These are phyloP conservation scores for Nephrocerus scutellatus DNA, from an alignment of 2,888 invertebrate species.

Conservation along the genomic window DNA sequence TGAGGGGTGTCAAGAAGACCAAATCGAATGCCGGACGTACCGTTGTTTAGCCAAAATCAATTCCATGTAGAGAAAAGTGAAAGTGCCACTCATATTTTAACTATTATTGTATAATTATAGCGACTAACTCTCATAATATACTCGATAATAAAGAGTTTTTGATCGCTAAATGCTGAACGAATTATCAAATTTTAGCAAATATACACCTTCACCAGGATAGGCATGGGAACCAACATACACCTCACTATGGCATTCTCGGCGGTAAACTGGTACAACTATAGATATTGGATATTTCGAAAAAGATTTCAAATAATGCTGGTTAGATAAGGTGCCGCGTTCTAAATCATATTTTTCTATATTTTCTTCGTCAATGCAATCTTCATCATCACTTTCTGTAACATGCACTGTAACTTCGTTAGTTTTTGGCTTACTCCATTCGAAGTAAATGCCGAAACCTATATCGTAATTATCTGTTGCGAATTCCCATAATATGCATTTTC, in stretches of 20 bases:
- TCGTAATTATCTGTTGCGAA: conserved; percentile 98
- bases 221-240: conserved; percentile 96
- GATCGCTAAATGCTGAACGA: conserved; percentile 98
- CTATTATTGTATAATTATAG: too few relatives aligned
- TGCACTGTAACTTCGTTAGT: conserved; percentile 82
- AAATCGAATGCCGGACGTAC: too few relatives aligned
- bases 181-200: conserved; percentile 98
- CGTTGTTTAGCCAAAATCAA: too few relatives aligned
- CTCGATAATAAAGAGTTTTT: conserved; percentile 97
- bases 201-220: conserved; percentile 96
- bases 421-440: conserved; percentile 91
- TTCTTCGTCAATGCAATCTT: conserved; percentile 52
- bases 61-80: too few relatives aligned
- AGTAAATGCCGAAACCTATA: conserved; percentile 95
- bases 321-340: conserved; percentile 52
- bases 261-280: conserved; percentile 88
- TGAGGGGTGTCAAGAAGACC: too few relatives aligned
- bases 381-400: conserved; percentile 86
- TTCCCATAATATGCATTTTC: conserved; percentile 95
- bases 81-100: too few relatives aligned
- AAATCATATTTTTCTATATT: conserved; percentile 53
- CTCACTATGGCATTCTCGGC: conserved; percentile 93
- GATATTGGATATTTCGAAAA: conserved; percentile 56
- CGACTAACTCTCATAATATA: conserved; percentile 80
- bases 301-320: too few relatives aligned